Conservation (phyloP, 2,797 vertebrate species). For the Amblyraja radiata region DNA sequence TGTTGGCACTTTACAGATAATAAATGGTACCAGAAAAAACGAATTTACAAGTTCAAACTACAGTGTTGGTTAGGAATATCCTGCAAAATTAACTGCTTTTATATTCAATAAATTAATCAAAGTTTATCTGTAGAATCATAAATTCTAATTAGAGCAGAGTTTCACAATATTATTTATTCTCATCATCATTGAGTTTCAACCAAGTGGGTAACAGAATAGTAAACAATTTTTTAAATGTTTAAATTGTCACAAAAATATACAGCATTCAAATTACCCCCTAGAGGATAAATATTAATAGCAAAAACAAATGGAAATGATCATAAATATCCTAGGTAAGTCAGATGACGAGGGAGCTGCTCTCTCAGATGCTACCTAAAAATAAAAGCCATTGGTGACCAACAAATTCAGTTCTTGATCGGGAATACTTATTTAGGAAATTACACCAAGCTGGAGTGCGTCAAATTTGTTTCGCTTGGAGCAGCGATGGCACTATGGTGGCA, state of each 20-base stretch:
- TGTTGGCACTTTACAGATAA: too few species aligned
- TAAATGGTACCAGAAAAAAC: too few species aligned
- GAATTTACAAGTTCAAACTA: too few species aligned
- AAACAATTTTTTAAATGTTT: neutral
- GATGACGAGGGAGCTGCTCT: neutral
- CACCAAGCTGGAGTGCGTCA: neutral
- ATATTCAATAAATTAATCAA: too few species aligned
- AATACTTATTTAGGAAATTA: neutral
- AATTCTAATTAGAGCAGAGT: neutral
- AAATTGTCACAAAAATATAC: neutral
- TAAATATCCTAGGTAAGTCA: neutral
- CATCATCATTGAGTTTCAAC: neutral
- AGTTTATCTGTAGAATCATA: too few species aligned
- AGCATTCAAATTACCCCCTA: too few species aligned
- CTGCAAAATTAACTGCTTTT: too few species aligned
- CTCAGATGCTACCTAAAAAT: neutral
- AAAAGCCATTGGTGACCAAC: neutral
- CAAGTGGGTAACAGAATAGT: neutral
- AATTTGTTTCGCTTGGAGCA: too few species aligned
- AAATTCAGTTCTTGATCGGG: neutral
- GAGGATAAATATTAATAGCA: too few species aligned
- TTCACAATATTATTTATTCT: neutral
- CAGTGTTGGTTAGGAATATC: too few species aligned
- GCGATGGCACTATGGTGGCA: too few species aligned
- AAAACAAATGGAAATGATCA: neutral